Conservation (phyloP, 64 coral and sea anemone species). For the Hydrozoanthus tunicans region DNA sequence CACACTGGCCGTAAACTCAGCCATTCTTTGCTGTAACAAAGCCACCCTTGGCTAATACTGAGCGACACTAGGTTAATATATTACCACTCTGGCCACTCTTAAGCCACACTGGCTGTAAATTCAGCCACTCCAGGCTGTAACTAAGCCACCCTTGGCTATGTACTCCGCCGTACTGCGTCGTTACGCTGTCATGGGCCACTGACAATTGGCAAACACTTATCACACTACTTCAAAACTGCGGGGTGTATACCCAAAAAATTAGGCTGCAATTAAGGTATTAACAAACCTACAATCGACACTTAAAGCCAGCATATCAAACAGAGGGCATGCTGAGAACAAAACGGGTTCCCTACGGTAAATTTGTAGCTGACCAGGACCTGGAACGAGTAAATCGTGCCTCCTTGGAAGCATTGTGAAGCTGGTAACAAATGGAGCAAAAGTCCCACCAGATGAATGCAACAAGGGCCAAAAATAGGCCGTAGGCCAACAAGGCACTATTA, state of each 20-base stretch:
- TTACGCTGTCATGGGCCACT: not conserved
- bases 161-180: not conserved
- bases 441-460: not conserved
- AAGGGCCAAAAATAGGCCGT: conserved; percentile 50
- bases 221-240: not conserved
- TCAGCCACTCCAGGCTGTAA: not conserved
- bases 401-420: not conserved
- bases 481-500: conserved; percentile 57
- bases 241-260: no score
- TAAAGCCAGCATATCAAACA: not conserved
- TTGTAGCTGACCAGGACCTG: not conserved
- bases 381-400: not conserved
- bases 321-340: not conserved
- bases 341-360: not conserved
- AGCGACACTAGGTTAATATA: no score
- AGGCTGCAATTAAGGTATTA: no score
- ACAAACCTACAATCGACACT: not conserved
- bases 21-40: not conserved
- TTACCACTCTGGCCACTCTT: not conserved
- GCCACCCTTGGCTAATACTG: not conserved
- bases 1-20: not conserved
- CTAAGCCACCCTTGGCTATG: no score
- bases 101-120: not conserved
- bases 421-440: not conserved
- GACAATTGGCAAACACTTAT: not conserved